These are phyloP conservation scores for Prietella phreatophila DNA, from an alignment of 2,113 vertebrate genomes.

Conservation along the genomic window DNA sequence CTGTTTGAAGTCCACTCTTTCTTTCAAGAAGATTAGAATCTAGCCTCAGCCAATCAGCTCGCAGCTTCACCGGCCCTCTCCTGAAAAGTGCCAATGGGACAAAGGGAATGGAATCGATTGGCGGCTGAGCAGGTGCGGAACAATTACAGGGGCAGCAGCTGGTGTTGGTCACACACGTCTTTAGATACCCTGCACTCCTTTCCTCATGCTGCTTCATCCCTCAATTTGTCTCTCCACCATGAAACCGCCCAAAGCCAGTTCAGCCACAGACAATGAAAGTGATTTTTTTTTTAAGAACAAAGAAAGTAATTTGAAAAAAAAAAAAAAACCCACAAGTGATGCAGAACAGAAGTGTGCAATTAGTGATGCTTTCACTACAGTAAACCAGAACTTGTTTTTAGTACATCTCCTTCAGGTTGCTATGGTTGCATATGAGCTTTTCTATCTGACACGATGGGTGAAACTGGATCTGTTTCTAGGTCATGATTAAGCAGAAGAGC, in stretches of 20 bases:
- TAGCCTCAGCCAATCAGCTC: slow-evolving; percentile 41
- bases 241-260: slow-evolving; percentile 11
- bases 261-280: not conserved
- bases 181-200: slow-evolving; percentile 7
- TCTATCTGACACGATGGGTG: not conserved
- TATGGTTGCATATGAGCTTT: not conserved
- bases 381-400: not conserved
- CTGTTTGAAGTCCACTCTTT: slow-evolving; percentile 36
- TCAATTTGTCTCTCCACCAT: slow-evolving; percentile 11
- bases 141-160: slow-evolving; percentile 58
- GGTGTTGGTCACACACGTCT: slow-evolving; percentile 46
- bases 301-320: not conserved
- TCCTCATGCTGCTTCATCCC: slow-evolving; percentile 13
- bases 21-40: slow-evolving; percentile 45
- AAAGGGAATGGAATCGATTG: slow-evolving; percentile 34
- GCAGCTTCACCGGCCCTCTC: slow-evolving; percentile 21
- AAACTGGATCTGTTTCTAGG: slow-evolving; percentile 6
- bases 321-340: not conserved
- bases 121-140: slow-evolving; percentile 52
- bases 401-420: not conserved
- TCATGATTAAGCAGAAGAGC: not conserved
- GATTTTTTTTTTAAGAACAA: not conserved
- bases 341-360: not conserved
- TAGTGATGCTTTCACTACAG: not conserved
- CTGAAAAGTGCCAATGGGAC: slow-evolving; percentile 47